Evolutionary conservation across 2,113 vertebrate species (phyloP).

Genomic region (Myiozetetes cayanensis): DNA sequence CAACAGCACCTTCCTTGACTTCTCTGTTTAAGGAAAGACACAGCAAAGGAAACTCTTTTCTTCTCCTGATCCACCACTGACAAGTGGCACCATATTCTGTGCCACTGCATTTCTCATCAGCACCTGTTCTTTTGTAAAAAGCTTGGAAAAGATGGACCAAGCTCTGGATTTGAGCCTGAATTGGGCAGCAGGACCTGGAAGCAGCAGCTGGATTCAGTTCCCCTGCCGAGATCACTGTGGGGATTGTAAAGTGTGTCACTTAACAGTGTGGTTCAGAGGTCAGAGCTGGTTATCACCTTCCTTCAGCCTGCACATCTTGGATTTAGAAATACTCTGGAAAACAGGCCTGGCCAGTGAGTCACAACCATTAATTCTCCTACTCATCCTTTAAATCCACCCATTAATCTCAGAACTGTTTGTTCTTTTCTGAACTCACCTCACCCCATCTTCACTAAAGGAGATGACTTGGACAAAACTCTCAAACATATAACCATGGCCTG

Average conservation of each 20-base stretch:
- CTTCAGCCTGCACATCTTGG: not conserved
- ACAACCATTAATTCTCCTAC: not conserved
- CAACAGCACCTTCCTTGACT: not conserved
- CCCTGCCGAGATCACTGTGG: not conserved
- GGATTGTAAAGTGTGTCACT: accelerated
- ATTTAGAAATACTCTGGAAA: not conserved
- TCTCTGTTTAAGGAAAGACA: not conserved
- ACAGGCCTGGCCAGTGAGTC: not conserved
- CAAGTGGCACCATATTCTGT: accelerated
- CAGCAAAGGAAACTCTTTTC: not conserved
- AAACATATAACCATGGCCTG: accelerated
- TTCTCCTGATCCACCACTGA: not conserved
- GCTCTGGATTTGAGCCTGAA: not conserved
- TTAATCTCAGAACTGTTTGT: not conserved
- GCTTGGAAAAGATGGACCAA: not conserved
- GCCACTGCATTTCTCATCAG: not conserved
- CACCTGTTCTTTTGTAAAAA: not conserved
- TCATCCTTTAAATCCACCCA: not conserved
- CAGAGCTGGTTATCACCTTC: not conserved
- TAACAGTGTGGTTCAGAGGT: not conserved
- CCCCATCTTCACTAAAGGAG: not conserved
- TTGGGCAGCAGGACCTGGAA: not conserved
- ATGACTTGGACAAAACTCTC: not conserved
- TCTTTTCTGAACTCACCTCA: not conserved
- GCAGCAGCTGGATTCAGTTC: not conserved